Evolutionary conservation across 2,797 vertebrate species (phyloP).

Genomic region (Enteromius thamalakanensis): DNA sequence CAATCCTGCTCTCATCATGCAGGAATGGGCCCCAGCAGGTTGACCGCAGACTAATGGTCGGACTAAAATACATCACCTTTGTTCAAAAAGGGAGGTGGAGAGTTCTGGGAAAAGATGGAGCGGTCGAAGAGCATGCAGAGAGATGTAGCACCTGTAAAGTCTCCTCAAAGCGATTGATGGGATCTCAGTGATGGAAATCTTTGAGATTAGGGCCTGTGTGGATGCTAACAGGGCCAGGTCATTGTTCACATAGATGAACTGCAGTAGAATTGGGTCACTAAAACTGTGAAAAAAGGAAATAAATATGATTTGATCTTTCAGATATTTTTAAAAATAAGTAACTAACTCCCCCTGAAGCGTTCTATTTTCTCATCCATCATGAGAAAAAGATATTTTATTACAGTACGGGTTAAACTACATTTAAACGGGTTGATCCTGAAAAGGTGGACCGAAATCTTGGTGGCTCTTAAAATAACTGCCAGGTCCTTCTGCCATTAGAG

Average conservation of each 20-base stretch:
- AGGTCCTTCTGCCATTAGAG: constrained; percentile 1
- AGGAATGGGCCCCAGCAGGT: constrained; percentile 11
- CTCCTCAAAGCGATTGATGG: constrained; percentile 1
- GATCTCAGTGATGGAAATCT: background rate
- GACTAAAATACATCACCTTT: constrained; percentile 39
- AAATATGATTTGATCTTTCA: background rate
- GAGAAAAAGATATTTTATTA: background rate
- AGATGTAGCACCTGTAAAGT: background rate
- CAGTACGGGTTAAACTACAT: background rate
- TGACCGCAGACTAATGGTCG: constrained; percentile 8
- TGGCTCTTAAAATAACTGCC: background rate
- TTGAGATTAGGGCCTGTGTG: background rate
- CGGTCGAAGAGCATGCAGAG: background rate
- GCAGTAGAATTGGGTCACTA: background rate
- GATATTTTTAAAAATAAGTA: background rate
- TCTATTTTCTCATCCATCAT: background rate
- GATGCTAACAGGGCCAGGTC: background rate
- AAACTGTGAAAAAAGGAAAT: constrained; percentile 3
- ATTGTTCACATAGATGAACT: constrained; percentile 11
- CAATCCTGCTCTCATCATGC: constrained; percentile 6
- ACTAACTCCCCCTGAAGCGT: background rate
- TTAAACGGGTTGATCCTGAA: background rate
- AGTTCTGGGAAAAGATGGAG: constrained; percentile 11
- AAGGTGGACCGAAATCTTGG: constrained; percentile 10
- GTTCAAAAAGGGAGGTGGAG: constrained; percentile 2